Evolutionary conservation across 2,888 invertebrate genomes (phyloP), one percentile per base, ranked within the genome.

Genomic region (Heterodera filipjevi): DNA sequence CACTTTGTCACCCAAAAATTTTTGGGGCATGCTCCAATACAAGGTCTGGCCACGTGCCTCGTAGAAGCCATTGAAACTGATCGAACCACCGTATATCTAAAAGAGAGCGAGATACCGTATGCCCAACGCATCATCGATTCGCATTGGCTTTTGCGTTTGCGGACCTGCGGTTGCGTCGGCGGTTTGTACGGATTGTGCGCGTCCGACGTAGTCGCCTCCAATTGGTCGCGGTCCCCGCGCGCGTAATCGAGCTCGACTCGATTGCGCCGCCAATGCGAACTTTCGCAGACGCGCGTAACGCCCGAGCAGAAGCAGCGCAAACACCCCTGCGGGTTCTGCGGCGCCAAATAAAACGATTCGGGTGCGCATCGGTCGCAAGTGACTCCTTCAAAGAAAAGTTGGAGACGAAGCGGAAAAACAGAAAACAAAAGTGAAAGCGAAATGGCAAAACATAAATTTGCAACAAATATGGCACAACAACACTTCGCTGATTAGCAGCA

Each of bases 281-380:
- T 94, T 78, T 92, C 92, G 90, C 98, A 98, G 82, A 93, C 92
- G 70, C 90, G 88, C 0, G 94, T 93, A 59, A 95, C 92, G 2
- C 96, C 97, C 92, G 95, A 94, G 90, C 98, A 98, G 94, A 97
- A 98, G 90, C 98, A 98, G 77, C 85, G 93, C 92, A 96, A 93
- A 90, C 98, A 99, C 68, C 98, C 98, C 84, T 93, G 93, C 84
- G 93, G 92, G 87, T 94, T 94, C 81, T 92, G 92, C 30, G 92
- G 90, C 78, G 94, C 93, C 80, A 97, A 91, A 89, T 93, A 93
- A 93, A 95, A 98, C 1, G 95, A 93, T 86, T 93, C 93, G 27
- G 93, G 91, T 90, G 93, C 93, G 91, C 98, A 98, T 90, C 93
- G 92, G 89, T 95, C 93, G 90, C 98, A 98, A 88, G 92, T 92